phyloP scores from a whole-genome alignment of 1,140 invertebrate species.

The Bombus sylvicola region DNA sequence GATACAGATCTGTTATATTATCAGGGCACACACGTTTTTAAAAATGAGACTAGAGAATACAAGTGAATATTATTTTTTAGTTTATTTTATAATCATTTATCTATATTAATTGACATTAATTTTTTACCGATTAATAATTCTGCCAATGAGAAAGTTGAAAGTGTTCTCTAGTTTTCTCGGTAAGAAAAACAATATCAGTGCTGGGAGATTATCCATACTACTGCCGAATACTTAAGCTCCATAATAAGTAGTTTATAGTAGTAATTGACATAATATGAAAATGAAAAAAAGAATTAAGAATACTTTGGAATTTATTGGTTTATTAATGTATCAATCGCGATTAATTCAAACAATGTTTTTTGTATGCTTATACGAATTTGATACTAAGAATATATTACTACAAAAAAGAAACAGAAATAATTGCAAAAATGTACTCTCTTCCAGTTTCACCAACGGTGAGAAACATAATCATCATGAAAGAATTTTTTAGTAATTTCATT shows the following conservation, averaged over 20 bases:
- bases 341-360: background rate
- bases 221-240: slow-evolving; percentile 31
- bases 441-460: background rate
- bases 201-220: slow-evolving; percentile 9
- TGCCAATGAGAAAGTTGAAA: background rate
- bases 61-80: background rate
- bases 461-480: background rate
- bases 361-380: slow-evolving; percentile 33
- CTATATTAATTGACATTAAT: background rate
- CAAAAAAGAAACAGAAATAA: background rate
- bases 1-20: background rate
- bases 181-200: slow-evolving; percentile 39
- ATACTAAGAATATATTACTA: slow-evolving; percentile 21
- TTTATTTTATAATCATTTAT: background rate
- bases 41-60: slow-evolving; percentile 30
- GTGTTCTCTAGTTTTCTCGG: slow-evolving; percentile 22
- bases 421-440: slow-evolving; percentile 8
- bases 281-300: background rate
- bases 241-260: background rate
- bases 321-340: background rate
- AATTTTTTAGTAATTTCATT: background rate
- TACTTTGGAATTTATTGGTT: slow-evolving; percentile 6
- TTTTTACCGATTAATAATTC: background rate
- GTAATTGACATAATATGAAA: background rate
- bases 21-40: background rate